A percentile compares a stretch with the other conserved stretches of the same genome.
Evolutionary conservation across 2,888 invertebrate genomes (phyloP).

Genomic region (Sarcophaga subvicina): DNA sequence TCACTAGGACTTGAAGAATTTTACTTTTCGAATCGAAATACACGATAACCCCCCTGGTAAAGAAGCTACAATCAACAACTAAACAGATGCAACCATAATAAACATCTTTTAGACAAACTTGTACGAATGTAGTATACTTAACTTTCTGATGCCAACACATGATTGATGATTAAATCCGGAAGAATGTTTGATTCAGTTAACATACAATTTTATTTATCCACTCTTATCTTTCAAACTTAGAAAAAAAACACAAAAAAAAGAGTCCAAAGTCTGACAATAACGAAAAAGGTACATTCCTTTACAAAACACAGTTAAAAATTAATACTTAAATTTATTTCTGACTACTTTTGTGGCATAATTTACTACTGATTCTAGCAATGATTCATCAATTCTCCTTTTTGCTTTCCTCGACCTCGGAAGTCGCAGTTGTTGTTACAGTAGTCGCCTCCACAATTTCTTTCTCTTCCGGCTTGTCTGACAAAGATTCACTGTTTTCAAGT

Average conservation of each 20-base stretch:
- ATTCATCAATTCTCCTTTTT: slow-evolving; percentile 61
- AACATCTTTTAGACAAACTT: no score
- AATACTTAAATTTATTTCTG: slow-evolving; percentile 17
- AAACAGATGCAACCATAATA: no score
- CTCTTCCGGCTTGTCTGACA: neutral
- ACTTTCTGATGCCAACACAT: no score
- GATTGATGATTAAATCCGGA: no score
- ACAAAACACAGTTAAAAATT: neutral
- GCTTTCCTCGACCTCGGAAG: slow-evolving; percentile 3
- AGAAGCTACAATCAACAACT: no score
- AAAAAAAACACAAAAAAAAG: neutral
- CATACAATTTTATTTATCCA: neutral
- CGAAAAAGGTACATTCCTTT: neutral
- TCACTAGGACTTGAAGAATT: no score
- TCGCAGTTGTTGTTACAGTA: slow-evolving; percentile 2
- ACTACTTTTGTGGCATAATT: neutral
- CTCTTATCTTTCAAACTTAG: neutral
- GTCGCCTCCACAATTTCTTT: neutral
- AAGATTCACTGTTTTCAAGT: slow-evolving; percentile 3
- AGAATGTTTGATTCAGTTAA: no score
- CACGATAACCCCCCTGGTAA: no score
- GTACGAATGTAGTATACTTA: no score
- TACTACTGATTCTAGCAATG: neutral
- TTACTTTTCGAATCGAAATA: no score
- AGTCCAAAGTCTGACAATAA: neutral